Conservation (phyloP, 23 tunicate species). For the Aplidium turbinatum region DNA sequence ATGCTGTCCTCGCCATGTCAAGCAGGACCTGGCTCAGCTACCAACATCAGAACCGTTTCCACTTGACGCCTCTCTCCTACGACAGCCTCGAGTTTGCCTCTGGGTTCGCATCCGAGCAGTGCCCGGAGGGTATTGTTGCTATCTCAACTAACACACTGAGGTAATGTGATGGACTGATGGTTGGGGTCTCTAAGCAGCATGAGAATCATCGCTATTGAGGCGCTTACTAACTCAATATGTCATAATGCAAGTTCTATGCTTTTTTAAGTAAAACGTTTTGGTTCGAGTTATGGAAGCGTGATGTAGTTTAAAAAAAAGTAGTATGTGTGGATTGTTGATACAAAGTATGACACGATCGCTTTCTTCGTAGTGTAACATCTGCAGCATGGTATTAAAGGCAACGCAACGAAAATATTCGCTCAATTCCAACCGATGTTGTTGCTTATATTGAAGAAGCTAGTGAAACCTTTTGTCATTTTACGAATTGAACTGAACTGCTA, state of each 20-base stretch:
- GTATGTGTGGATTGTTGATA: too few species aligned
- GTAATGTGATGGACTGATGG: too few species aligned
- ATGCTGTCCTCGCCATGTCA: slow-evolving; percentile 92
- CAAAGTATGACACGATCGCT: too few species aligned
- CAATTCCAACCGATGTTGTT: background rate
- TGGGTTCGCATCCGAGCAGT: slow-evolving; percentile 95
- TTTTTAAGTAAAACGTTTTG: too few species aligned
- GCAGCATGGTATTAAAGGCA: too few species aligned
- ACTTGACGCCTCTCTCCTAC: slow-evolving; percentile 91
- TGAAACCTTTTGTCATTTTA: background rate
- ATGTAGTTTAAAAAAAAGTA: too few species aligned
- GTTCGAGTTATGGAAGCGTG: too few species aligned
- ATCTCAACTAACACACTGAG: slow-evolving; percentile 92
- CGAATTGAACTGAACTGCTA: background rate
- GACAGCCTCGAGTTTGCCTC: slow-evolving; percentile 93
- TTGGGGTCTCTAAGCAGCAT: too few species aligned
- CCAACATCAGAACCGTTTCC: slow-evolving; percentile 95
- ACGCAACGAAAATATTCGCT: background rate
- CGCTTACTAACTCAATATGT: too few species aligned
- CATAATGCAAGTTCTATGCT: too few species aligned
- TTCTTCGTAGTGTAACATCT: too few species aligned
- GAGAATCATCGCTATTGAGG: too few species aligned
- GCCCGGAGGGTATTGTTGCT: slow-evolving; percentile 99
- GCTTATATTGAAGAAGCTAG: background rate
- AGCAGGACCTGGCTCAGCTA: slow-evolving; percentile 93